These are phyloP conservation scores for Anguilla obscura DNA, from an alignment of 2,797 vertebrate species.

Conservation along the genomic window DNA sequence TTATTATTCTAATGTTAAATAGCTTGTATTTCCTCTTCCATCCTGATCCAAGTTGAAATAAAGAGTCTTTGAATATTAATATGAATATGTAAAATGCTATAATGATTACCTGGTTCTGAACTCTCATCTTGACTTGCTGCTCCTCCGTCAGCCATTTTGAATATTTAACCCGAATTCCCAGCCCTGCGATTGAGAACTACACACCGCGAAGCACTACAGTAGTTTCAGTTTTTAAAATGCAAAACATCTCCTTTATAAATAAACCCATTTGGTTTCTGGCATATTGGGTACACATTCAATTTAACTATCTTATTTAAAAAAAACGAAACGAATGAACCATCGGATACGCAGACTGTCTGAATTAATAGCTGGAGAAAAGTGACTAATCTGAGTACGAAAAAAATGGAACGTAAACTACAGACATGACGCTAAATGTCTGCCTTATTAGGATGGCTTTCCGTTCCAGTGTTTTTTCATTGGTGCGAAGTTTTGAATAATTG, in stretches of 20 bases:
- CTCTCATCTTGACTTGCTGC: conserved; percentile 87
- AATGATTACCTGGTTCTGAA: conserved; percentile 84
- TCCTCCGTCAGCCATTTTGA: conserved; percentile 88
- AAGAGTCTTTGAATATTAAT: conserved; percentile 57
- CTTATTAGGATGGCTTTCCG: not conserved
- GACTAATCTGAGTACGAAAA: conserved; percentile 29
- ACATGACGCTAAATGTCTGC: not conserved
- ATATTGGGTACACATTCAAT: not conserved
- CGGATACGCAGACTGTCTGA: not conserved
- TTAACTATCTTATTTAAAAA: not conserved
- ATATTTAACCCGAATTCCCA: conserved; percentile 85
- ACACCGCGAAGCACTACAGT: not conserved
- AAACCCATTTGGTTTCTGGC: not conserved
- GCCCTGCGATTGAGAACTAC: conserved; percentile 38
- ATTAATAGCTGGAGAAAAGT: conserved; percentile 31
- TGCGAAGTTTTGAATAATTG: not conserved
- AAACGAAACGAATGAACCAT: not conserved
- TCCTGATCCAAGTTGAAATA: conserved; percentile 14
- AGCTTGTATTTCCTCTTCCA: conserved; percentile 16
- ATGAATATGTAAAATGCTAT: conserved; percentile 89
- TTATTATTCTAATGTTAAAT: conserved; percentile 3
- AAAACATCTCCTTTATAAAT: not conserved
- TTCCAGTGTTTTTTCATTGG: not conserved
- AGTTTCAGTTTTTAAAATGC: conserved; percentile 11
- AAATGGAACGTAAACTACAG: not conserved